Percentiles rank a stretch among this genome's conserved stretches.
These are phyloP conservation scores for Syrphus vitripennis DNA, from an alignment of 2,888 invertebrate genomes.

Conservation along the genomic window DNA sequence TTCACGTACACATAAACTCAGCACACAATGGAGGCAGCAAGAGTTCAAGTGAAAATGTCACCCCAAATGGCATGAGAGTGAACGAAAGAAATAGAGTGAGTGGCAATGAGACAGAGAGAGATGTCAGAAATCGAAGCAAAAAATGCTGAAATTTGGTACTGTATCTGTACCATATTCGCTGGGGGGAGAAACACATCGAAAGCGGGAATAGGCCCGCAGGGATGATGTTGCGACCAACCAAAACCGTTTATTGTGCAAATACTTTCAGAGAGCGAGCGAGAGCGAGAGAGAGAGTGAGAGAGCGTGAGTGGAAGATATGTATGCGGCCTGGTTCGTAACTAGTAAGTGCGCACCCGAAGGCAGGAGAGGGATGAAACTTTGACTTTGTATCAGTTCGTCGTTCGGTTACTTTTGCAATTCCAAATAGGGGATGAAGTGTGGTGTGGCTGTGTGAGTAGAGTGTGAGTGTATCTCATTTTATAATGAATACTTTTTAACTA, in stretches of 20 bases:
- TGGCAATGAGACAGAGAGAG: background rate
- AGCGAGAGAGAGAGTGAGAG: background rate
- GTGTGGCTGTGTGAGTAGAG: background rate
- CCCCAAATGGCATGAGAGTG: background rate
- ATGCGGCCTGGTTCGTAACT: constrained; percentile 43
- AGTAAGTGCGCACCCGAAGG: constrained; percentile 54
- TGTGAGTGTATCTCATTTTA: constrained; percentile 26
- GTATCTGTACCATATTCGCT: constrained; percentile 52
- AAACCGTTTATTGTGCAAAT: constrained; percentile 48
- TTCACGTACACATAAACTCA: constrained; percentile 47
- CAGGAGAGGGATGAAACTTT: constrained; percentile 67
- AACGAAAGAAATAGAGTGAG: constrained; percentile 10
- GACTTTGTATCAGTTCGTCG: constrained; percentile 62
- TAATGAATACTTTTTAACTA: constrained; percentile 40
- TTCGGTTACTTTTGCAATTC: constrained; percentile 68
- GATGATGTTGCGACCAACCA: constrained; percentile 59
- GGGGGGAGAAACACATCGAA: constrained; percentile 37
- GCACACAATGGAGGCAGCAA: constrained; percentile 62
- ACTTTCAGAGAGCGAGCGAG: background rate
- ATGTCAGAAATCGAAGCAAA: background rate
- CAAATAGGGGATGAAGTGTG: constrained; percentile 61
- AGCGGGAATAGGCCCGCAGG: constrained; percentile 23
- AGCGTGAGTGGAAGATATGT: background rate
- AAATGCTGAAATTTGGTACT: constrained; percentile 63
- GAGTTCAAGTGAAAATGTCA: constrained; percentile 69